Evolutionary conservation across 64 coral and sea anemone genomes (phyloP).

Genomic region (Porites lutea): DNA sequence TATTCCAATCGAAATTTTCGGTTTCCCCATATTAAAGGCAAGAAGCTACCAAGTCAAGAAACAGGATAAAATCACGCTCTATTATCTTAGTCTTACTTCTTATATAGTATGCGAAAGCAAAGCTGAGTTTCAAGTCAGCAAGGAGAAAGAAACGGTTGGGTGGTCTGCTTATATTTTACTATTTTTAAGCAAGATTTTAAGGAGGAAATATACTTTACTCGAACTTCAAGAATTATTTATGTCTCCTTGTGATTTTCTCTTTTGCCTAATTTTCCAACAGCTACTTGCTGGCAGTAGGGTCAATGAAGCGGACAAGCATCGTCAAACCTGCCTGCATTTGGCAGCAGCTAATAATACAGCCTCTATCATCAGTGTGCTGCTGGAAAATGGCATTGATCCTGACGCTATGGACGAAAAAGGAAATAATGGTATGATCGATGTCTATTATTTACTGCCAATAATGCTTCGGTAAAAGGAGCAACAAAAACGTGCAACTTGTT

Average conservation of each 20-base stretch:
- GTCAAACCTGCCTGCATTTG: constrained; percentile 83
- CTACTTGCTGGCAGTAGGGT: constrained; percentile 82
- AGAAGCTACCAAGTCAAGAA: no score
- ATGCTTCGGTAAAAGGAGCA: not conserved
- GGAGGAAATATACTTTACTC: no score
- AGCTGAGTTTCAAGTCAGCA: no score
- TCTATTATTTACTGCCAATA: not conserved
- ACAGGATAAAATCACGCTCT: no score
- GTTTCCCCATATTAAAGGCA: no score
- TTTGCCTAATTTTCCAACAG: constrained; percentile 32
- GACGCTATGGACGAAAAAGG: constrained; percentile 87
- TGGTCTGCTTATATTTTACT: no score
- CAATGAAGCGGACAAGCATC: constrained; percentile 88
- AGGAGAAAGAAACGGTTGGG: no score
- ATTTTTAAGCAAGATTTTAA: no score
- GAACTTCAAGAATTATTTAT: not conserved
- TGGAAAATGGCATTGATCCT: constrained; percentile 77
- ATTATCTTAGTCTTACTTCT: no score
- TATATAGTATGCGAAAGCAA: no score
- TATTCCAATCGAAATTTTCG: no score
- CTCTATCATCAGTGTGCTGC: constrained; percentile 73
- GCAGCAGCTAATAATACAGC: constrained; percentile 81
- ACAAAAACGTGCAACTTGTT: no score
- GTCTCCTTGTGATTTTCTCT: not conserved
- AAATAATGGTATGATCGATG: constrained; percentile 77